Conservation (phyloP, 2,113 vertebrate species). For the Rhabdornis inornatus region DNA sequence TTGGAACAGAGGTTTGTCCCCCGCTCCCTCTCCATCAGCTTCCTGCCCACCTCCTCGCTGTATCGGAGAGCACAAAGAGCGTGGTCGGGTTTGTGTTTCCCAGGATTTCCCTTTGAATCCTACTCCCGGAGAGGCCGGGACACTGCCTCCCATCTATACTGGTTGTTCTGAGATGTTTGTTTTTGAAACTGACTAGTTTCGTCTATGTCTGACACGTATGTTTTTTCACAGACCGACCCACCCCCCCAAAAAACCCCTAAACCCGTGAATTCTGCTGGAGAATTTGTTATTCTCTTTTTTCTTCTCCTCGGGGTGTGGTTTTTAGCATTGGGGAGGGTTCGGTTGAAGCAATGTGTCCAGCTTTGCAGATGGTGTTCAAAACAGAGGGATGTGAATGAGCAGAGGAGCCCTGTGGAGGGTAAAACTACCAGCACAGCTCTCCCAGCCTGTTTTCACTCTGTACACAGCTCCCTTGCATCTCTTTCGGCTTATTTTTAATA, state of each 20-base stretch:
- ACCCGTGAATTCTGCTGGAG: neutral
- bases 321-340: neutral
- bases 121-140: neutral
- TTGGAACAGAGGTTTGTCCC: neutral
- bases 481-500: neutral
- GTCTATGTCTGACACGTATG: rapidly evolving
- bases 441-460: neutral
- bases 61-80: neutral
- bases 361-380: neutral
- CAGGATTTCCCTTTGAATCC: neutral
- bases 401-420: neutral
- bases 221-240: neutral
- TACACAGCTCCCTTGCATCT: neutral
- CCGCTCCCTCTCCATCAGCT: neutral
- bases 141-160: rapidly evolving
- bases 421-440: neutral
- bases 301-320: neutral
- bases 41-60: no score
- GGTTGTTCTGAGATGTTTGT: neutral
- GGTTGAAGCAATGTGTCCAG: neutral
- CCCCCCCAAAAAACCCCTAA: no score
- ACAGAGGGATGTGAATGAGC: neutral
- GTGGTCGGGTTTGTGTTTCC: neutral
- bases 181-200: neutral
- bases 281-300: neutral